Percentiles rank a stretch among this genome's conserved stretches.
phyloP scores from a whole-genome alignment of 2,113 vertebrate species.

The Upupa epops region DNA sequence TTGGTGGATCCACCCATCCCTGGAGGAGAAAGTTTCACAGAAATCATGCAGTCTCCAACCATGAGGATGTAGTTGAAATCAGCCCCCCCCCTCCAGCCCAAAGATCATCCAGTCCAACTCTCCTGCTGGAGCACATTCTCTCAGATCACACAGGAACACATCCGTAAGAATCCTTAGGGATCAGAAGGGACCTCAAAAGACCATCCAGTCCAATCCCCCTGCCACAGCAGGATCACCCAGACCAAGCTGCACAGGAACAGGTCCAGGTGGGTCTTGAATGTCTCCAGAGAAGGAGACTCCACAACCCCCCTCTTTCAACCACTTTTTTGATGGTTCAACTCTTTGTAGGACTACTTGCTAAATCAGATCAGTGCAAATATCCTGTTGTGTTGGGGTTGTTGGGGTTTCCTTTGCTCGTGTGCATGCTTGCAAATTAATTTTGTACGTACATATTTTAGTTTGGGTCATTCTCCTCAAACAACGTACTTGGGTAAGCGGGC shows the following conservation, averaged over 20 bases:
- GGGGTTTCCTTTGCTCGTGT: accelerated
- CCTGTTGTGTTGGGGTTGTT: background rate
- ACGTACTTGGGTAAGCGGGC: background rate
- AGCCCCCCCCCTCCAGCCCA: too few relatives aligned
- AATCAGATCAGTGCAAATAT: background rate
- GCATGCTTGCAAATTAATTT: background rate
- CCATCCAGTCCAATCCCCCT: too few relatives aligned
- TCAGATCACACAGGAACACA: too few relatives aligned
- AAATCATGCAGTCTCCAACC: background rate
- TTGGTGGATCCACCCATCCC: background rate
- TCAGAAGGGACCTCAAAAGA: too few relatives aligned
- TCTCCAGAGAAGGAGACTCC: too few relatives aligned
- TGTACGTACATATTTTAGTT: background rate
- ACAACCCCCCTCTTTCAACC: too few relatives aligned
- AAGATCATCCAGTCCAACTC: too few relatives aligned
- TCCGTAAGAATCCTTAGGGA: too few relatives aligned
- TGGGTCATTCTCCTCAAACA: background rate
- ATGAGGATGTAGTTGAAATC: accelerated
- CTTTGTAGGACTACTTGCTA: background rate
- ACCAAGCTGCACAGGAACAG: too few relatives aligned
- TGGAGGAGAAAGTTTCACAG: background rate
- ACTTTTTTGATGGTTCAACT: background rate
- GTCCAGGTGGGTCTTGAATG: too few relatives aligned
- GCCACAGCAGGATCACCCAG: too few relatives aligned
- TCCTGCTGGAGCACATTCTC: too few relatives aligned